A percentile compares a stretch with the other conserved stretches of the same genome.
Conservation (phyloP, 2,888 invertebrate species). For the Apamea crenata region DNA sequence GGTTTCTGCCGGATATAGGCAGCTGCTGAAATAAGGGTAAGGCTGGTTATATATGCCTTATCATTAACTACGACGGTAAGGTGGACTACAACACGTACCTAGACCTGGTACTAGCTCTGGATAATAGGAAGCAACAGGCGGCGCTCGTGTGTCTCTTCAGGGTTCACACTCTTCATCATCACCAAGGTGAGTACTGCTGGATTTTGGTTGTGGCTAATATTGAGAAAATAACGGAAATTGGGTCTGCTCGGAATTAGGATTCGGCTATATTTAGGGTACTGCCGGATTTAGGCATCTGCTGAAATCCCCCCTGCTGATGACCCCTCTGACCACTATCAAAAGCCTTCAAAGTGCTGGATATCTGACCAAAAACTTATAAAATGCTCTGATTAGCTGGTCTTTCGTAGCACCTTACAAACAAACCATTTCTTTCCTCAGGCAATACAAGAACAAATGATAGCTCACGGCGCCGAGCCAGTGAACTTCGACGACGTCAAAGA, state of each 20-base stretch:
- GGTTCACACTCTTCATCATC: too few species aligned
- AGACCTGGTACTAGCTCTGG: too few species aligned
- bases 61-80: too few species aligned
- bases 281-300: background rate
- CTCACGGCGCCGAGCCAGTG: constrained; percentile 97
- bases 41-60: too few species aligned
- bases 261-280: background rate
- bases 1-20: background rate
- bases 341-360: background rate
- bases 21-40: background rate
- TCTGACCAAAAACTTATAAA: background rate
- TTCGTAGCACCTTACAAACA: background rate
- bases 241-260: background rate
- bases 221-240: too few species aligned
- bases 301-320: background rate
- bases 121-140: too few species aligned
- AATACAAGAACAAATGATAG: constrained; percentile 97
- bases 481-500: constrained; percentile 98
- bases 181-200: constrained; percentile 88
- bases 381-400: background rate
- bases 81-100: background rate
- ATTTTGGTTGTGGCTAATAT: background rate
- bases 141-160: too few species aligned
- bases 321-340: background rate
- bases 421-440: constrained; percentile 88